Percentiles rank a stretch among this genome's conserved stretches.
phyloP scores from a whole-genome alignment of 2,888 invertebrate species.

The Netelia inedita region DNA sequence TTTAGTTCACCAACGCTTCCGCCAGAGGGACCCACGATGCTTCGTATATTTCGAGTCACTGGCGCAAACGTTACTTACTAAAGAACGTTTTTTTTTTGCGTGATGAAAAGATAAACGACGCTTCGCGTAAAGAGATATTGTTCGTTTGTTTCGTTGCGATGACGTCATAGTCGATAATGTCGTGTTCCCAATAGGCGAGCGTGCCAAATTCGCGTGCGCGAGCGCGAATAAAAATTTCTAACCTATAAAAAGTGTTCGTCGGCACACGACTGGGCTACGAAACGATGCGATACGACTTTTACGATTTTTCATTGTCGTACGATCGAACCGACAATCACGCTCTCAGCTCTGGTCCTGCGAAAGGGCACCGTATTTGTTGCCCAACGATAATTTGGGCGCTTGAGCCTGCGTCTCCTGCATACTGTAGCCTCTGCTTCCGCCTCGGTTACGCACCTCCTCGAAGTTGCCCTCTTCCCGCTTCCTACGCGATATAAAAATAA shows the following conservation, averaged over 20 bases:
- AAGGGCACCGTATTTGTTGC: constrained; percentile 89
- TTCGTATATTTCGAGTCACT: neutral
- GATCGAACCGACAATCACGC: constrained; percentile 73
- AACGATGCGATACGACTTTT: constrained; percentile 82
- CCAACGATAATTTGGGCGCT: constrained; percentile 87
- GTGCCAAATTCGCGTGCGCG: constrained; percentile 59
- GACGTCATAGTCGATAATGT: neutral
- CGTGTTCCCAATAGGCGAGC: neutral
- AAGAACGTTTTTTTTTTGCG: neutral
- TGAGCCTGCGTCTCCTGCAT: constrained; percentile 85
- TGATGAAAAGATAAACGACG: neutral
- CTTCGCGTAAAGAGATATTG: neutral
- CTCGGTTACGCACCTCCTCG: constrained; percentile 87
- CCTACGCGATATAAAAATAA: constrained; percentile 73
- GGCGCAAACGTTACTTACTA: neutral
- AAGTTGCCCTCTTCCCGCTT: constrained; percentile 87
- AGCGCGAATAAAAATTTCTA: constrained; percentile 67
- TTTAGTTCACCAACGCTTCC: neutral
- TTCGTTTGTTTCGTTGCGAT: constrained; percentile 4
- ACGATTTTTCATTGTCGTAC: constrained; percentile 78
- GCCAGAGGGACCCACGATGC: neutral
- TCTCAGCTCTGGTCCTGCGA: constrained; percentile 87
- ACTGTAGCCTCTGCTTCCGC: constrained; percentile 86
- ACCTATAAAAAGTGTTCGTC: constrained; percentile 78
- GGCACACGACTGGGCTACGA: constrained; percentile 81